phyloP scores from a whole-genome alignment of 2,888 invertebrate genomes.

The Drosophila mimica region DNA sequence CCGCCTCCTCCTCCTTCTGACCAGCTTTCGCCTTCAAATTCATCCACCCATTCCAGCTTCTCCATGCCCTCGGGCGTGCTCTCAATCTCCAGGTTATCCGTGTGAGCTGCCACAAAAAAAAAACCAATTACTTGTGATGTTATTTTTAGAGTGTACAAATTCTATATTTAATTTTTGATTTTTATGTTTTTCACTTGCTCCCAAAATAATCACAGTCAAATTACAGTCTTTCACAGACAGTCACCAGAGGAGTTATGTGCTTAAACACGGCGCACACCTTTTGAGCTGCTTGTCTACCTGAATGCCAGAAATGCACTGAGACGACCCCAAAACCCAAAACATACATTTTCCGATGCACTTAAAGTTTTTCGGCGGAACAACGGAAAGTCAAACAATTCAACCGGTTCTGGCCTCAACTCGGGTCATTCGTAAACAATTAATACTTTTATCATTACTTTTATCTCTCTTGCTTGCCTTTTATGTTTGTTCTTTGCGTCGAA shows the following conservation, averaged over 20 bases:
- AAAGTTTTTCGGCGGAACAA: not conserved
- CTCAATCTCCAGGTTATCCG: slow-evolving; percentile 83
- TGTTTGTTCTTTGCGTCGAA: not conserved
- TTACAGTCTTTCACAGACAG: too few relatives aligned
- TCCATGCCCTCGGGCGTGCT: slow-evolving; percentile 87
- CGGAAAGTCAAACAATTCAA: not conserved
- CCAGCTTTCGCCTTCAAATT: slow-evolving; percentile 86
- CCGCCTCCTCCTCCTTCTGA: slow-evolving; percentile 26
- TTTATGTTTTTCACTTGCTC: not conserved
- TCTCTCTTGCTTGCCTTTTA: not conserved
- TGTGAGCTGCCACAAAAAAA: slow-evolving; percentile 48
- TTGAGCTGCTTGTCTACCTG: not conserved
- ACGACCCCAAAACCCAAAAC: not conserved
- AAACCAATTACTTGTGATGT: too few relatives aligned
- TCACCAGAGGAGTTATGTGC: not conserved
- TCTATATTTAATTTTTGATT: not conserved
- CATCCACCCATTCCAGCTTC: slow-evolving; percentile 91
- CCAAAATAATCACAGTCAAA: too few relatives aligned
- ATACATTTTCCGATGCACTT: not conserved
- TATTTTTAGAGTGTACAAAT: not conserved
- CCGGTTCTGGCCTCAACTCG: not conserved
- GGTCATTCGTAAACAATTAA: not conserved
- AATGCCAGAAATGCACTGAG: slow-evolving; percentile 1
- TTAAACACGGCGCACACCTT: not conserved
- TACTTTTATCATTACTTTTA: not conserved